phyloP scores from a whole-genome alignment of 2,113 vertebrate genomes.

The Sardina pilchardus region DNA sequence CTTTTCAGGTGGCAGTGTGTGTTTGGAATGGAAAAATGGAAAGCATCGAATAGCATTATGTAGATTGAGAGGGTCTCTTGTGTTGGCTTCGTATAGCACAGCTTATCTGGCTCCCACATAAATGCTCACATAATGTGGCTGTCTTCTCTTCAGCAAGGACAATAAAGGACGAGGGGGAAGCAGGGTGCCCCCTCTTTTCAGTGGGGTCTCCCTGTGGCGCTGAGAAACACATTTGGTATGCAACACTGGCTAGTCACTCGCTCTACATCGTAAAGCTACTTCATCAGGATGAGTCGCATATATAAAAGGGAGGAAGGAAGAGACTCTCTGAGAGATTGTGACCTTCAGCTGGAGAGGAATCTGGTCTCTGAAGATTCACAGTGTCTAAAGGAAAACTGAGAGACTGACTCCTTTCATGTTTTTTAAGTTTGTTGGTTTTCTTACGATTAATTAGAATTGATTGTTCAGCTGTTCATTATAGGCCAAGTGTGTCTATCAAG shows the following conservation, averaged over 20 bases:
- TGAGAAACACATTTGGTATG: conserved; percentile 17
- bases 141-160: not conserved
- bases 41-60: not conserved
- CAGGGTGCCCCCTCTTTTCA: not conserved
- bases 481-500: not conserved
- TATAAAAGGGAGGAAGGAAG: conserved; percentile 1
- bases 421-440: not conserved
- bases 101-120: not conserved
- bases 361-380: not conserved
- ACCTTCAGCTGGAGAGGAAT: not conserved
- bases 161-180: not conserved
- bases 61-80: not conserved
- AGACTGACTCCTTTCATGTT: not conserved
- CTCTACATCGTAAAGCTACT: not conserved
- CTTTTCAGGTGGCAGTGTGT: not conserved
- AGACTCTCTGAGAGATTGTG: not conserved
- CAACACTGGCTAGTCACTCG: not conserved
- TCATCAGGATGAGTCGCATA: not conserved
- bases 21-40: not conserved
- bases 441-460: too few species aligned
- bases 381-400: not conserved
- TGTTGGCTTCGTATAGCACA: not conserved
- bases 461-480: not conserved
- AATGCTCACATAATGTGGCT: conserved; percentile 6
- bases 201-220: not conserved